phyloP scores from a whole-genome alignment of 30 jellyfish, hydroid and myxozoan genomes.

The Cassiopea xamachana region DNA sequence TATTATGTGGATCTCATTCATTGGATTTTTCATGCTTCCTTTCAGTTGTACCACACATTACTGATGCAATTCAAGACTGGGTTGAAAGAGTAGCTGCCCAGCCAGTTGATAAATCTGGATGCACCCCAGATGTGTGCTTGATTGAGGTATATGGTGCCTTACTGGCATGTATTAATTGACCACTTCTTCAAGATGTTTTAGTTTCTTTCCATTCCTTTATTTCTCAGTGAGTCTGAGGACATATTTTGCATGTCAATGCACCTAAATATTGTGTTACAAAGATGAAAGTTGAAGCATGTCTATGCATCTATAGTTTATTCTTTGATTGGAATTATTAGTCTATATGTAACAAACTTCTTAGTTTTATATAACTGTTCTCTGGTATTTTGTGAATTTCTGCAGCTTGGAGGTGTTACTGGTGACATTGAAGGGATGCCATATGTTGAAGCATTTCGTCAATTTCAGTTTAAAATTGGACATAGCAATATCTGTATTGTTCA shows the following conservation, averaged over 20 bases:
- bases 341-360: too few relatives aligned
- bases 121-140: constrained; percentile 81
- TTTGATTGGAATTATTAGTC: too few relatives aligned
- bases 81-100: constrained; percentile 81
- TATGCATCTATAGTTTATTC: too few relatives aligned
- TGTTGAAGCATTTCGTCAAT: constrained; percentile 97
- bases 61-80: constrained; percentile 96
- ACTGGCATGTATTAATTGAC: too few relatives aligned
- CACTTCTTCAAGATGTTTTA: not conserved
- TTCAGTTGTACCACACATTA: constrained; percentile 96
- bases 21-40: not conserved
- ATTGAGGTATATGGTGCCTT: constrained; percentile 69
- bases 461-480: constrained; percentile 85
- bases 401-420: constrained; percentile 99
- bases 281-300: too few relatives aligned
- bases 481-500: constrained; percentile 82
- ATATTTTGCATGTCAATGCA: too few relatives aligned
- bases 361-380: not conserved
- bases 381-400: not conserved
- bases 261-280: too few relatives aligned
- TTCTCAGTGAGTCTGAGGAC: too few relatives aligned
- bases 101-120: constrained; percentile 86
- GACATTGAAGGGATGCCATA: constrained; percentile 98
- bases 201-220: not conserved
- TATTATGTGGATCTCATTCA: too few relatives aligned